Conservation (phyloP, 1,140 invertebrate species). For the Oscheius sp. region DNA sequence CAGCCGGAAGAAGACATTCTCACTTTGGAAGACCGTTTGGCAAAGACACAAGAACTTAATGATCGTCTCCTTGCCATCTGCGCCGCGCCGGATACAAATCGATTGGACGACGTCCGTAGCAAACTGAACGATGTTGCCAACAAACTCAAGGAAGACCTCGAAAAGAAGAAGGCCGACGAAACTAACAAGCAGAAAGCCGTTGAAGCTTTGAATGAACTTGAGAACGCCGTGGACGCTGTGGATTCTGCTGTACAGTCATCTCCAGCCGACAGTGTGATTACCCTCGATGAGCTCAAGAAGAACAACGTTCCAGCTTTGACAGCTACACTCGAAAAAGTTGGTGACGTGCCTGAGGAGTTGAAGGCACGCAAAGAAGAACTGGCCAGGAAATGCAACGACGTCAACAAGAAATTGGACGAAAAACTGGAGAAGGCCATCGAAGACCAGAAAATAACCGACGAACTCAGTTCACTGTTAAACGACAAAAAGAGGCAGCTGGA, state of each 20-base stretch:
- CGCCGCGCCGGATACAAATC: not conserved
- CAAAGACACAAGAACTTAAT: constrained; percentile 3
- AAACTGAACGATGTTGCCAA: constrained; percentile 18
- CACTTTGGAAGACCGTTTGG: constrained; percentile 1
- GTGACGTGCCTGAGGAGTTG: not conserved
- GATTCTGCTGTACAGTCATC: not conserved
- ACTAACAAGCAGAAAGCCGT: constrained; percentile 13
- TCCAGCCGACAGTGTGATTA: not conserved
- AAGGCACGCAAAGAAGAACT: not conserved
- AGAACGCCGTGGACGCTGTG: not conserved
- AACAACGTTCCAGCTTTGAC: not conserved
- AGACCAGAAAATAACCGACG: not conserved
- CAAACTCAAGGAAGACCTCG: not conserved
- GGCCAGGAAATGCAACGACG: not conserved
- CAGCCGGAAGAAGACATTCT: constrained; percentile 2
- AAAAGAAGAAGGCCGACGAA: constrained; percentile 15
- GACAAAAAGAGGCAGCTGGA: not conserved
- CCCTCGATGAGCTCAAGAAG: not conserved
- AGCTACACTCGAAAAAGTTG: not conserved
- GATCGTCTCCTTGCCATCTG: not conserved
- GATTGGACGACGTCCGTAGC: constrained; percentile 2
- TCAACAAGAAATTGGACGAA: not conserved
- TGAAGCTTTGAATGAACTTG: not conserved
- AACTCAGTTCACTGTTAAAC: not conserved
- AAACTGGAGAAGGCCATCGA: not conserved